Evolutionary conservation across 2,113 vertebrate genomes (phyloP).

Genomic region (Colossoma macropomum): DNA sequence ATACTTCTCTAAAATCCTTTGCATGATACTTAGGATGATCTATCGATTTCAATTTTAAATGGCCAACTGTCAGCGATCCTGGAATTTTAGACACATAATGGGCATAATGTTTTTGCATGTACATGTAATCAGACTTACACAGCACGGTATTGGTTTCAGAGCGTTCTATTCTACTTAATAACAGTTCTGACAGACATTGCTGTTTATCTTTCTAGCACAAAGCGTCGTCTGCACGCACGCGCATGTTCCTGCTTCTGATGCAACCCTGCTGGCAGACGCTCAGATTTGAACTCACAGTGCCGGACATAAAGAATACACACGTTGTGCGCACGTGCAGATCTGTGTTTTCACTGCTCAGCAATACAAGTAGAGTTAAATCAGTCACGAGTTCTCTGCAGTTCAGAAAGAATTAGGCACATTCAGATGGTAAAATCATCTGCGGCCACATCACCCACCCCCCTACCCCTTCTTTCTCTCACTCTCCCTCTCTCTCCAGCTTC

Average conservation of each 20-base stretch:
- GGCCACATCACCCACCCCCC: slow-evolving; percentile 29
- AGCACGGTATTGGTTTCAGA: not conserved
- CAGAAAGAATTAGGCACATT: slow-evolving; percentile 26
- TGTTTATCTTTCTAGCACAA: not conserved
- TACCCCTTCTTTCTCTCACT: not conserved
- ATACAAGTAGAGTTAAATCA: not conserved
- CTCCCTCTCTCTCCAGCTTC: not conserved
- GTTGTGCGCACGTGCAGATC: not conserved
- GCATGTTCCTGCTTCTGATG: slow-evolving; percentile 6
- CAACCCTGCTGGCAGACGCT: not conserved
- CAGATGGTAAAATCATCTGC: slow-evolving; percentile 49
- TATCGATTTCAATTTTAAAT: too few species aligned
- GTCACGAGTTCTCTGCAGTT: slow-evolving; percentile 34
- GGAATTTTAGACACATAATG: too few species aligned
- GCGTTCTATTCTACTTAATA: not conserved
- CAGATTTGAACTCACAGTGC: not conserved
- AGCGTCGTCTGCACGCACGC: too few species aligned
- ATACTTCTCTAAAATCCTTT: too few species aligned
- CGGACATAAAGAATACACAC: slow-evolving; percentile 6
- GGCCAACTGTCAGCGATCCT: too few species aligned
- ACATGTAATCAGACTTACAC: too few species aligned
- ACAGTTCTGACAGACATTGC: not conserved
- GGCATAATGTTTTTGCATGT: too few species aligned
- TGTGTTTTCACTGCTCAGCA: not conserved
- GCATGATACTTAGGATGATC: too few species aligned